Evolutionary conservation across 2,888 invertebrate species (phyloP).

Genomic region (Spilarctia lutea): DNA sequence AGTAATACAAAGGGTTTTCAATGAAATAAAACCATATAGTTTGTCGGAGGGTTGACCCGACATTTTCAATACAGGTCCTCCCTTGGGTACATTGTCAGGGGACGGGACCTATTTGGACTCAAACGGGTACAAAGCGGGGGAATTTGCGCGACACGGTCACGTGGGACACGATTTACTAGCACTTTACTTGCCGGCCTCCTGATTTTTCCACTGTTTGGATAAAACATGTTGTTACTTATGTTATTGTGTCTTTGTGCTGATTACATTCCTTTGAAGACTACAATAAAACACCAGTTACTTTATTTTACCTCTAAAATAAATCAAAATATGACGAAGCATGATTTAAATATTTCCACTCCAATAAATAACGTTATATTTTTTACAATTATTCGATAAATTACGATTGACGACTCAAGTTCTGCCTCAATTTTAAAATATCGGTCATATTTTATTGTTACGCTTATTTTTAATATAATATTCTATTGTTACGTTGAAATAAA

Average conservation of each 20-base stretch:
- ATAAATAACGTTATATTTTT: background rate
- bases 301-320: background rate
- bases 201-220: conserved; percentile 52
- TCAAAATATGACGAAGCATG: background rate
- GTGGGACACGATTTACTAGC: conserved; percentile 39
- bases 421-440: background rate
- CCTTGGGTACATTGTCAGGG: conserved; percentile 44
- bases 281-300: background rate
- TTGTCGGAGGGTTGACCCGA: conserved; percentile 52
- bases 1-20: conserved; percentile 54
- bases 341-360: background rate
- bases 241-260: conserved; percentile 33
- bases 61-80: conserved; percentile 57
- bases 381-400: background rate
- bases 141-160: conserved; percentile 52
- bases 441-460: background rate
- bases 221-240: conserved; percentile 43
- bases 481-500: background rate
- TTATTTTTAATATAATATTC: background rate
- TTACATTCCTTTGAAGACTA: conserved; percentile 9
- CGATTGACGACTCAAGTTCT: background rate
- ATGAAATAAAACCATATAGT: conserved; percentile 61
- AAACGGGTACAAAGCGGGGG: conserved; percentile 53
- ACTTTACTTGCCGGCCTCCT: conserved; percentile 40
- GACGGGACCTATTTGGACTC: conserved; percentile 52